phyloP scores from a whole-genome alignment of 2,888 invertebrate species.

The Eupithecia pulchellata region DNA sequence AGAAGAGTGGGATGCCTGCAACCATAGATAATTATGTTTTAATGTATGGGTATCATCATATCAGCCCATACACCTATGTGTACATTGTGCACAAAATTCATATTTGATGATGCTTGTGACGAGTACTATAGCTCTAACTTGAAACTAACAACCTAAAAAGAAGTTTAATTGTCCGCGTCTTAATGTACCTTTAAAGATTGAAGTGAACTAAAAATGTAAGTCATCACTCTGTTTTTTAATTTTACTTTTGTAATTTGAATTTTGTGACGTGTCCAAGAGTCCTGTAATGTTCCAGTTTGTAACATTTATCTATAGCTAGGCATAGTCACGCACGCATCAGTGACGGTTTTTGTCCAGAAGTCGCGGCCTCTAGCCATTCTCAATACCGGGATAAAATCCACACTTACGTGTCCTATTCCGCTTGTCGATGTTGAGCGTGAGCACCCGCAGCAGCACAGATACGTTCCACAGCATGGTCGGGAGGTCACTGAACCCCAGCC shows the following conservation, averaged over 20 bases:
- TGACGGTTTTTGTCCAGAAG: background rate
- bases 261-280: too few relatives aligned
- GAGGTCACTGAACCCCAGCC: slow-evolving; percentile 57
- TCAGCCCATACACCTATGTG: background rate
- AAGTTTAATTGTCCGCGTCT: too few relatives aligned
- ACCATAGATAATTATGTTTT: slow-evolving; percentile 11
- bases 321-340: background rate
- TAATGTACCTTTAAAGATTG: too few relatives aligned
- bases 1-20: slow-evolving; percentile 54
- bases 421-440: slow-evolving; percentile 59
- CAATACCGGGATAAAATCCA: background rate
- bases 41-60: background rate
- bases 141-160: too few relatives aligned
- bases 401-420: slow-evolving; percentile 45
- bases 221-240: too few relatives aligned
- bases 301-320: background rate
- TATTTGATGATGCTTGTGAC: too few relatives aligned
- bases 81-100: too few relatives aligned
- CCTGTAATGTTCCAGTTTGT: background rate
- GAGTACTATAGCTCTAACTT: too few relatives aligned
- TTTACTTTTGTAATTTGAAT: too few relatives aligned
- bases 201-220: too few relatives aligned
- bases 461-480: slow-evolving; percentile 64
- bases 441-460: slow-evolving; percentile 51
- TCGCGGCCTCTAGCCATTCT: background rate